Evolutionary conservation across 1,140 invertebrate species (phyloP).

Genomic region (Drosophila nikananu): DNA sequence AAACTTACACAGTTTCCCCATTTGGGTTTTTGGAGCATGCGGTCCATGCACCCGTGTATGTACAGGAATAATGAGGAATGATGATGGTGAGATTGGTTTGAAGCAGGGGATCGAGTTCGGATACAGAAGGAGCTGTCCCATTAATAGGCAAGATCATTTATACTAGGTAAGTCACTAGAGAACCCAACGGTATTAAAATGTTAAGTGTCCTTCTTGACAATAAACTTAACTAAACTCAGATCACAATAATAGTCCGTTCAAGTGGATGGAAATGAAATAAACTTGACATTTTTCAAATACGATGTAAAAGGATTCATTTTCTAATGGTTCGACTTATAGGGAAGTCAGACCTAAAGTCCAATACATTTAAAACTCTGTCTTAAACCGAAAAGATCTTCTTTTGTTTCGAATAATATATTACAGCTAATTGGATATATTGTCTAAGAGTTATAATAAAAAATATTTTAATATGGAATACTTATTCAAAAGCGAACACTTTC

Average conservation of each 20-base stretch:
- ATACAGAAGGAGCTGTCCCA: background rate
- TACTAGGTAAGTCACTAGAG: too few relatives aligned
- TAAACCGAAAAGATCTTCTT: background rate
- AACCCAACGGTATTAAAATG: too few relatives aligned
- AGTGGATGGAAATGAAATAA: background rate
- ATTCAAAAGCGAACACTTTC: too few relatives aligned
- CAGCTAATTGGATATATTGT: background rate
- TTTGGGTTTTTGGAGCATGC: constrained; percentile 16
- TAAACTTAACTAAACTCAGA: too few relatives aligned
- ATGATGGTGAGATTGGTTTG: constrained; percentile 6
- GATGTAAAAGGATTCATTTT: background rate
- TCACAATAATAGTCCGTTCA: background rate
- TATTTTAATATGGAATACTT: background rate
- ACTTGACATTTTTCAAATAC: background rate
- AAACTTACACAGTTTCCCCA: constrained; percentile 71
- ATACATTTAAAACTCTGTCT: too few relatives aligned
- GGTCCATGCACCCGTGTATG: constrained; percentile 27
- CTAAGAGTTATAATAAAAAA: background rate
- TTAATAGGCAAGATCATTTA: too few relatives aligned
- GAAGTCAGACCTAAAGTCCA: background rate
- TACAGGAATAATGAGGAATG: constrained; percentile 17
- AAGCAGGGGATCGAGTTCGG: constrained; percentile 8
- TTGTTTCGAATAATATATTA: background rate
- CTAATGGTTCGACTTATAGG: background rate
- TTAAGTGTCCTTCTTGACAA: too few relatives aligned